Base-by-base conservation (phyloP, 2,113 vertebrate genomes). In the Petaurus breviceps region DNA sequence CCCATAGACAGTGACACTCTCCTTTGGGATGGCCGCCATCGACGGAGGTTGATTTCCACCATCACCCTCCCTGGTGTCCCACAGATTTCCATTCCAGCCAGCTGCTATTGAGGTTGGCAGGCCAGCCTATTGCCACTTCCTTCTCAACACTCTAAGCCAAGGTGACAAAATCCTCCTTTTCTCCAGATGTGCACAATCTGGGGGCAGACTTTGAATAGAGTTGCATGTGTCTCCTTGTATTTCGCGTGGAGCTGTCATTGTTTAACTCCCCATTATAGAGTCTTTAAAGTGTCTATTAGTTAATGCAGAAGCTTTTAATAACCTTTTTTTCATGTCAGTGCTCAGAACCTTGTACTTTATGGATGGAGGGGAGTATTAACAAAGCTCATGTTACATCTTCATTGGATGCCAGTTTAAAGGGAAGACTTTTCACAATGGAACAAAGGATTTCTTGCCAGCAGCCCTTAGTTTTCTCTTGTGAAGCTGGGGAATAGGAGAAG, bases 181-280 rank as follows among this genome's bases (percentile, higher is more conserved):
- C 57, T 61, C 91, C n/a, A 11, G 52, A 43, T 93, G 52, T 90
- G 5, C 43, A 10, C 68, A 49, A 5, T 93, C 31, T 0, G 11
- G 90, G 68, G 93, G 28, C 93, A 97, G 93, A 90, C 91, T 90
- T 89, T 92, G 8, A 84, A 84, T 84, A 84, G 68, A 84, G 68
- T 84, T 84, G 68, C n/a, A 84, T 84, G 68, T 84, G 68, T 84
- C 68, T 84, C n/a, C 84, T 90, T 43, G 93, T 31, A 43, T 89
- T 55, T 93, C 77, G 28, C 11, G 1, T 50, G 37, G 16, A 26
- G 0, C 8, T 46, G 25, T 12, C 11, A 31, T 84, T 8, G 22
- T 3, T 0, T 47, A 93, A 24, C 7, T 61, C 5, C 31, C 10
- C 50, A 43, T 3, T 43, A 5, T 61, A 26, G 28, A 68, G 47